Evolutionary conservation across 2,113 vertebrate genomes (phyloP).

Genomic region (Tretioscincus oriximinensis): DNA sequence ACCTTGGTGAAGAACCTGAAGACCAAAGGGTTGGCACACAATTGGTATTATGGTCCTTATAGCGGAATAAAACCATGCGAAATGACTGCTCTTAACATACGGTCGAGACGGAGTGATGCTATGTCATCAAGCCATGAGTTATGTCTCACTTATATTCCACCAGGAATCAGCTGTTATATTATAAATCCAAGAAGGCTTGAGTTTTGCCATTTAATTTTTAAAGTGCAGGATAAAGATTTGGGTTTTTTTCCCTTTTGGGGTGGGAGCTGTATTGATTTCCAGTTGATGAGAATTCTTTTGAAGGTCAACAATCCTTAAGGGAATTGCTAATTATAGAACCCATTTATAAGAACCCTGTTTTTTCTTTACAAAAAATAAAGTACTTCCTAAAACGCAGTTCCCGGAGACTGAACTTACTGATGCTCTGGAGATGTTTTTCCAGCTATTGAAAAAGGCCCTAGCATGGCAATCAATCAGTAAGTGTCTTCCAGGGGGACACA

Average conservation of each 20-base stretch:
- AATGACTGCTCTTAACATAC: background rate
- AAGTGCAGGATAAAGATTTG: background rate
- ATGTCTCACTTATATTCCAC: background rate
- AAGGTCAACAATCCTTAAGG: background rate
- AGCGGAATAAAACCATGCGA: background rate
- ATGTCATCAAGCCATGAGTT: background rate
- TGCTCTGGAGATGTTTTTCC: background rate
- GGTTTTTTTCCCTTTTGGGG: background rate
- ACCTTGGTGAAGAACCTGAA: background rate
- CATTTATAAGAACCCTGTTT: too few species aligned
- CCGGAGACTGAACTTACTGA: background rate
- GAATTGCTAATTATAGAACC: background rate
- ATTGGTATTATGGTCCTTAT: background rate
- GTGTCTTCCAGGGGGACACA: background rate
- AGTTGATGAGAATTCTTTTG: background rate
- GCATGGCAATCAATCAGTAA: background rate
- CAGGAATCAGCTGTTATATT: background rate
- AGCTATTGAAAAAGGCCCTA: background rate
- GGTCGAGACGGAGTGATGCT: background rate
- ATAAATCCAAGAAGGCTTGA: background rate
- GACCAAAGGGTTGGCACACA: background rate
- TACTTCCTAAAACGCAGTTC: background rate
- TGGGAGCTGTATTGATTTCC: background rate
- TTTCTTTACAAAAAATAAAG: background rate
- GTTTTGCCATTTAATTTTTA: background rate